Evolutionary conservation across 35 echinoderm and acorn worm species (phyloP).

Genomic region (Apostichopus japonicus): DNA sequence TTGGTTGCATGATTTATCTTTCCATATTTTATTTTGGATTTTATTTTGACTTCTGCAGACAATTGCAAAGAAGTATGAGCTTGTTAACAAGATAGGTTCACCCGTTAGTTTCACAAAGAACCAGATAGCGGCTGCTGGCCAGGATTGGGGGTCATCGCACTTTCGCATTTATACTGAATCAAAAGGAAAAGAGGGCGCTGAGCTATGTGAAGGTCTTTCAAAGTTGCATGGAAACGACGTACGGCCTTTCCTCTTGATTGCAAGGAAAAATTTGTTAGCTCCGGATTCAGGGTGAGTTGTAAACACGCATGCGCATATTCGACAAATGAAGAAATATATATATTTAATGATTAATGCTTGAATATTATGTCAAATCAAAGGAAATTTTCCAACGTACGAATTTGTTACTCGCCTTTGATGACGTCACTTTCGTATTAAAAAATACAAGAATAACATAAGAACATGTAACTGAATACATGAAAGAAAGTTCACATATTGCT

Average conservation of each 20-base stretch:
- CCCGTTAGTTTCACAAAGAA: neutral
- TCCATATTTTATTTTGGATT: neutral
- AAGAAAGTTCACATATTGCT: too few species aligned
- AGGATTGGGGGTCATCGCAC: conserved; percentile 28
- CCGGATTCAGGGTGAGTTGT: conserved; percentile 19
- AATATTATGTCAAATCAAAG: too few species aligned
- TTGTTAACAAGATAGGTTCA: conserved; percentile 17
- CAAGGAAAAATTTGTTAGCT: conserved; percentile 7
- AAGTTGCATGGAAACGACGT: conserved; percentile 17
- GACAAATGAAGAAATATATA: too few species aligned
- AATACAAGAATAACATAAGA: too few species aligned
- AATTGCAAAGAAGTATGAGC: conserved; percentile 18
- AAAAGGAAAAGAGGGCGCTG: neutral
- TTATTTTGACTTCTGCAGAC: neutral
- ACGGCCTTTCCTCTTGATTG: neutral
- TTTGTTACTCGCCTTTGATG: too few species aligned
- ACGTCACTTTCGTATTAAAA: too few species aligned
- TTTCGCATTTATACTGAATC: conserved; percentile 35
- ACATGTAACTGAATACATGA: too few species aligned
- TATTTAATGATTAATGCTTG: too few species aligned
- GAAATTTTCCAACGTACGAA: too few species aligned
- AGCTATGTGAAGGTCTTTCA: neutral
- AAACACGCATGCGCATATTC: neutral
- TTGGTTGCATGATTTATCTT: too few species aligned
- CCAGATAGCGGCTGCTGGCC: conserved; percentile 33